A percentile compares a stretch with the other conserved stretches of the same genome.
Conservation (phyloP, 2,888 invertebrate genomes). For the Galerucella nymphaeae region DNA sequence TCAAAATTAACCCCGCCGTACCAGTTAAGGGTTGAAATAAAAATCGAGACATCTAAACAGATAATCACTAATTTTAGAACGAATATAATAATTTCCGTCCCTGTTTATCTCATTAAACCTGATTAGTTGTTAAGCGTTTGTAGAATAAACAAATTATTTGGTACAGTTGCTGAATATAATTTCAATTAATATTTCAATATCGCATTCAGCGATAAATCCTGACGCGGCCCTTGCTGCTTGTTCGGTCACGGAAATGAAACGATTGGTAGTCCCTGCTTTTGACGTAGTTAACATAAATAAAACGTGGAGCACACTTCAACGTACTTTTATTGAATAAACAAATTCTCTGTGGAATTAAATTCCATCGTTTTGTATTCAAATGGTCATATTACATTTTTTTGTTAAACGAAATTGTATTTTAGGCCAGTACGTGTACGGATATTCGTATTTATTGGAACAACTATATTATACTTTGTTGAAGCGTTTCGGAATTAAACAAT, state of each 20-base stretch:
- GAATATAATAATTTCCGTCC: too few relatives aligned
- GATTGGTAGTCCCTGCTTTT: slow-evolving; percentile 33
- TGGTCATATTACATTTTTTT: slow-evolving; percentile 3
- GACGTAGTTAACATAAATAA: slow-evolving; percentile 41
- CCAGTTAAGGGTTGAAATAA: too few relatives aligned
- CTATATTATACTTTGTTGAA: background rate
- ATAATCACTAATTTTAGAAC: too few relatives aligned
- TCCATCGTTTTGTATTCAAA: slow-evolving; percentile 17
- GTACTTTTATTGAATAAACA: slow-evolving; percentile 36
- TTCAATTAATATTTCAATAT: slow-evolving; percentile 24
- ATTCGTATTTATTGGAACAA: background rate
- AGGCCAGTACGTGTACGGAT: slow-evolving; percentile 5
- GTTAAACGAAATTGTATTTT: background rate
- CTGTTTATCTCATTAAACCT: too few relatives aligned
- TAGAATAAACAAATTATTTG: background rate
- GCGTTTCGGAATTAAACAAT: too few relatives aligned
- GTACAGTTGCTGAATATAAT: background rate
- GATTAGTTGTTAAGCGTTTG: background rate
- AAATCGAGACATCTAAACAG: too few relatives aligned
- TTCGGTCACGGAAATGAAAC: slow-evolving; percentile 28
- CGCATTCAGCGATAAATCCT: slow-evolving; percentile 29
- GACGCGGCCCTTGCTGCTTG: slow-evolving; percentile 17
- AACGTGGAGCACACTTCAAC: slow-evolving; percentile 34
- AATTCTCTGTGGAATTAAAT: slow-evolving; percentile 29
- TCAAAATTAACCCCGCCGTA: too few relatives aligned